Percentiles rank a stretch among this genome's conserved stretches.
Conservation (phyloP, 2,888 invertebrate species). For the Ophioninae sp. region DNA sequence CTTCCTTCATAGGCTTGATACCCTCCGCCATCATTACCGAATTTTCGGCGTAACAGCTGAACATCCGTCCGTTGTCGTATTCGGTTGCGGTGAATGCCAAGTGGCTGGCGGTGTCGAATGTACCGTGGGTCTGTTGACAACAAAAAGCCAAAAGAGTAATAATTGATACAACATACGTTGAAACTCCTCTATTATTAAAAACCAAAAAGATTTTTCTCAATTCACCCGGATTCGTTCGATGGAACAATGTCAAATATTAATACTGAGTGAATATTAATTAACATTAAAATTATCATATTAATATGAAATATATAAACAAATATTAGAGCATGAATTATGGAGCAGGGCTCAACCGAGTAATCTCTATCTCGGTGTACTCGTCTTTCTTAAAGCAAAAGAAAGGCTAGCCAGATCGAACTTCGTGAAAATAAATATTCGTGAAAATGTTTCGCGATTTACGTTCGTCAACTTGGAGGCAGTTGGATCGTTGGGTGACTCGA, state of each 20-base stretch:
- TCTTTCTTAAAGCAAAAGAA: too few species aligned
- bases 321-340: too few species aligned
- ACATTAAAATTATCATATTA: too few species aligned
- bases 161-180: not conserved
- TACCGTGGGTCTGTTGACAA: slow-evolving; percentile 87
- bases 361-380: too few species aligned
- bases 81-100: slow-evolving; percentile 90
- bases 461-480: not conserved
- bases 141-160: not conserved
- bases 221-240: not conserved
- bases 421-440: not conserved
- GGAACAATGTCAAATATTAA: not conserved
- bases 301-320: too few species aligned
- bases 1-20: slow-evolving; percentile 89
- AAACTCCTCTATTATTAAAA: not conserved
- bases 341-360: too few species aligned
- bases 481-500: slow-evolving; percentile 4
- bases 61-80: slow-evolving; percentile 89
- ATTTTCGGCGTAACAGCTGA: slow-evolving; percentile 92
- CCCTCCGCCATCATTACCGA: slow-evolving; percentile 88
- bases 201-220: not conserved
- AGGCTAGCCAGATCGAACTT: too few species aligned
- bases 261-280: too few species aligned
- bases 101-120: slow-evolving; percentile 90
- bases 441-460: not conserved